Conservation (phyloP, 2,113 vertebrate genomes). For the Phocoena sinus region DNA sequence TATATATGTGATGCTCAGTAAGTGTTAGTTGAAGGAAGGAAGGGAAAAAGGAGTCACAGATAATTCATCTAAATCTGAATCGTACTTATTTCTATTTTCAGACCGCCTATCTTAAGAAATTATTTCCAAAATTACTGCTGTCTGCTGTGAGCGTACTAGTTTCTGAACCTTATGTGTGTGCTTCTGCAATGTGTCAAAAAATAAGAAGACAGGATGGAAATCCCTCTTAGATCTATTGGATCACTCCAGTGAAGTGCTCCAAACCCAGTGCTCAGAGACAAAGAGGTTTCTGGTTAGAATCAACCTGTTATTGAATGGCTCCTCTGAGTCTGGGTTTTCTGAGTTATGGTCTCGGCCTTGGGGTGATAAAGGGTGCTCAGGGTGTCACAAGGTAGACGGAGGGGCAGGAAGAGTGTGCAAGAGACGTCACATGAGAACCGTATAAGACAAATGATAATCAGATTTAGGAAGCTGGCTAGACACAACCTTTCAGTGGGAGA, state of each 20-base stretch:
- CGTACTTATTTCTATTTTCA: neutral
- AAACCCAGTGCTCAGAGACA: neutral
- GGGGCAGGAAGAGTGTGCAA: neutral
- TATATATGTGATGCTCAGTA: neutral
- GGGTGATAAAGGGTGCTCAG: neutral
- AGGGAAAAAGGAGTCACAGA: neutral
- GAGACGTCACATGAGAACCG: conserved; percentile 53
- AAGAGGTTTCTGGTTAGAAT: neutral
- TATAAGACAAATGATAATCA: conserved; percentile 66
- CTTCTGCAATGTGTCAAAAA: neutral
- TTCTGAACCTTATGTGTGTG: neutral
- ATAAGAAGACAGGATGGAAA: neutral
- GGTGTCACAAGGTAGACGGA: neutral
- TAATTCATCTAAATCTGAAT: neutral
- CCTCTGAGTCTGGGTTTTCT: neutral
- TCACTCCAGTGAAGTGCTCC: too few relatives aligned
- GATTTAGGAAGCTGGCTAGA: conserved; percentile 64
- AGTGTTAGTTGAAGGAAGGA: neutral
- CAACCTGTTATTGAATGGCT: neutral
- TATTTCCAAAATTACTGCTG: neutral
- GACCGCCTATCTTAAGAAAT: neutral
- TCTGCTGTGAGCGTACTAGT: neutral
- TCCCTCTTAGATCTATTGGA: neutral
- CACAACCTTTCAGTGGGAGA: conserved; percentile 15
- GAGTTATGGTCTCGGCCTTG: neutral